A percentile compares a stretch with the other conserved stretches of the same genome.
Conservation (phyloP, 2,113 vertebrate genomes). For the Larimichthys crocea region DNA sequence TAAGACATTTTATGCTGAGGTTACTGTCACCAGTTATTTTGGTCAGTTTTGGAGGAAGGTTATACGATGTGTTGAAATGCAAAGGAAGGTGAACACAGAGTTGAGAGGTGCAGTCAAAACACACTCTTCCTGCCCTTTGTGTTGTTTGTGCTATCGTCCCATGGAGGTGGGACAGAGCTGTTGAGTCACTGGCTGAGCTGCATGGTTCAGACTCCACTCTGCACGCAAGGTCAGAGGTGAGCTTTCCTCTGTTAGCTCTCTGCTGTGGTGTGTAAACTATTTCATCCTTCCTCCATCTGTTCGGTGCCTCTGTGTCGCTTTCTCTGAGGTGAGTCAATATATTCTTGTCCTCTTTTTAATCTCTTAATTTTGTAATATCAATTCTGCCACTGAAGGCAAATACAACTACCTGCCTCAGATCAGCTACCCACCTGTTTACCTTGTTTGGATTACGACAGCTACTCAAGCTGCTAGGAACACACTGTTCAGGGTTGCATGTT, state of each 20-base stretch:
- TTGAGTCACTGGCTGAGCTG: slow-evolving; percentile 38
- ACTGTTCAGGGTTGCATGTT: not conserved
- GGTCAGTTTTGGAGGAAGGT: not conserved
- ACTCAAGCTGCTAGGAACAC: no score
- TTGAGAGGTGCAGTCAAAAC: slow-evolving; percentile 18
- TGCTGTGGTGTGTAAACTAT: not conserved
- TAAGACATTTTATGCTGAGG: not conserved
- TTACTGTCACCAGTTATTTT: not conserved
- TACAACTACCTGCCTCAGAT: not conserved
- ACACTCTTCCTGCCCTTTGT: slow-evolving; percentile 42
- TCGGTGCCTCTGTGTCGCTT: slow-evolving; percentile 8
- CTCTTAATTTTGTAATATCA: not conserved
- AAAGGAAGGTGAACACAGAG: slow-evolving; percentile 30
- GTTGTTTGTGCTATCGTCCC: not conserved
- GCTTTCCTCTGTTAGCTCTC: slow-evolving; percentile 44
- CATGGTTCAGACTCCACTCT: slow-evolving; percentile 1
- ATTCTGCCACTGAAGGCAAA: not conserved
- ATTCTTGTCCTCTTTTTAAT: not conserved
- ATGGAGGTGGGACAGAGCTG: slow-evolving; percentile 46
- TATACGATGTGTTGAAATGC: slow-evolving; percentile 11
- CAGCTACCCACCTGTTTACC: not conserved
- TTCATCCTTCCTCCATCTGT: slow-evolving; percentile 41
- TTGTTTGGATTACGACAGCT: not conserved
- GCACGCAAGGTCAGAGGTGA: slow-evolving; percentile 48
- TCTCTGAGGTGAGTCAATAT: slow-evolving; percentile 58